Conservation (phyloP, 2,113 vertebrate genomes). For the Cheirogaleus medius region DNA sequence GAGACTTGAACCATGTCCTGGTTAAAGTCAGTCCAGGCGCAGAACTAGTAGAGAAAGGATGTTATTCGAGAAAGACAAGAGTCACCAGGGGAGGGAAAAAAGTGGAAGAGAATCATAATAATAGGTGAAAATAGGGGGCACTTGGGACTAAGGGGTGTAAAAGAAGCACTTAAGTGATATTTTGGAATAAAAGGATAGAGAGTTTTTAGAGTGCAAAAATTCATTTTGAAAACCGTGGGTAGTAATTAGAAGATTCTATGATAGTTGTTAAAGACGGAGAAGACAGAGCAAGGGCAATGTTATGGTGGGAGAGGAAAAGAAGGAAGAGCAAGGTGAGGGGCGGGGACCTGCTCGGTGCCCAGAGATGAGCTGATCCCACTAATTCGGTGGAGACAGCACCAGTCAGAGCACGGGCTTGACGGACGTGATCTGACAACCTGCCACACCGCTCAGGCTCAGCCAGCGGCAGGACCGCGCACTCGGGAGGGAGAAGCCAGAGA, state of each 20-base stretch:
- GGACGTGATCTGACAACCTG: not conserved
- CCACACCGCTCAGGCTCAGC: not conserved
- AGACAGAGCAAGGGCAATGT: not conserved
- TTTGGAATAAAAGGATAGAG: not conserved
- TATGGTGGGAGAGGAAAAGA: not conserved
- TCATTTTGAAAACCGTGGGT: not conserved
- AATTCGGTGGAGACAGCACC: not conserved
- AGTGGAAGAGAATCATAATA: no score
- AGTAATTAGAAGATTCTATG: not conserved
- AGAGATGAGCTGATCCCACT: not conserved
- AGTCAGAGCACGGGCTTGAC: not conserved
- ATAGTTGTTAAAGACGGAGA: not conserved
- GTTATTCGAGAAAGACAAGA: not conserved
- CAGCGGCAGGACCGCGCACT: not conserved
- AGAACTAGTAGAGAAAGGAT: not conserved
- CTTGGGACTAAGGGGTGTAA: not conserved
- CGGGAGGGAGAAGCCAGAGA: not conserved
- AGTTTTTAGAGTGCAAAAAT: not conserved
- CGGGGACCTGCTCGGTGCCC: fast-evolving
- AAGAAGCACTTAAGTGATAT: not conserved
- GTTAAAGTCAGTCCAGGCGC: not conserved
- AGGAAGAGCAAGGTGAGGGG: not conserved
- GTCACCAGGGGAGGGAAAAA: not conserved
- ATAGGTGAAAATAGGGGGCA: not conserved
- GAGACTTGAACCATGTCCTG: not conserved